These are phyloP conservation scores for Ochotona curzoniae DNA, from an alignment of 2,113 vertebrate genomes.

Conservation along the genomic window DNA sequence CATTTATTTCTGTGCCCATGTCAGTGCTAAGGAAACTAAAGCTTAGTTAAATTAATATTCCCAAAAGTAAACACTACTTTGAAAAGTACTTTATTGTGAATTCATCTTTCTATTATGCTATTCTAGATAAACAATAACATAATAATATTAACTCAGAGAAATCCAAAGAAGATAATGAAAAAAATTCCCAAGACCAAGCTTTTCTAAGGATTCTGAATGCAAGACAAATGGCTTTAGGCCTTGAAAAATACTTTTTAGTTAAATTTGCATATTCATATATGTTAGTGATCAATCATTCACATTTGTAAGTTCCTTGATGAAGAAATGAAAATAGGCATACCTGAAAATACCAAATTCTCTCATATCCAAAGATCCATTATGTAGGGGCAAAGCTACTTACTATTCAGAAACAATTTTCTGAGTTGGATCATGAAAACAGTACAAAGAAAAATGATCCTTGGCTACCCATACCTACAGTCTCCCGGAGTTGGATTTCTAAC, in stretches of 20 bases:
- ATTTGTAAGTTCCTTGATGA: background rate
- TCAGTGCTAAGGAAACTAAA: background rate
- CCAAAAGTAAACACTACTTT: background rate
- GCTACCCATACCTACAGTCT: background rate
- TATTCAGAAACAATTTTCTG: constrained; percentile 7
- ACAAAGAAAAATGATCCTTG: background rate
- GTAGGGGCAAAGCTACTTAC: background rate
- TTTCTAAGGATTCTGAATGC: background rate
- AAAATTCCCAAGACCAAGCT: background rate
- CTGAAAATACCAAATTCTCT: background rate
- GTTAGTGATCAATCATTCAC: background rate
- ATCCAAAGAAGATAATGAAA: background rate
- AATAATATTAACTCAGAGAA: background rate
- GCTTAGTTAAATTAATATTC: background rate
- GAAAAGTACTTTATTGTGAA: background rate
- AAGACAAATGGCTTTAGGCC: background rate
- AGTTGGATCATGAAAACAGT: background rate
- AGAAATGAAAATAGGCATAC: background rate
- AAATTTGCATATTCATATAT: background rate
- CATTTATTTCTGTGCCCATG: background rate
- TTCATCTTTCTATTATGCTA: background rate
- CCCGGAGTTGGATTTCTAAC: background rate
- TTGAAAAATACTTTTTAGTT: background rate
- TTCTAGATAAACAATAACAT: background rate
- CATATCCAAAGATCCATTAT: background rate